Evolutionary conservation across 2,888 invertebrate species (phyloP).

Genomic region (Phortica magna): DNA sequence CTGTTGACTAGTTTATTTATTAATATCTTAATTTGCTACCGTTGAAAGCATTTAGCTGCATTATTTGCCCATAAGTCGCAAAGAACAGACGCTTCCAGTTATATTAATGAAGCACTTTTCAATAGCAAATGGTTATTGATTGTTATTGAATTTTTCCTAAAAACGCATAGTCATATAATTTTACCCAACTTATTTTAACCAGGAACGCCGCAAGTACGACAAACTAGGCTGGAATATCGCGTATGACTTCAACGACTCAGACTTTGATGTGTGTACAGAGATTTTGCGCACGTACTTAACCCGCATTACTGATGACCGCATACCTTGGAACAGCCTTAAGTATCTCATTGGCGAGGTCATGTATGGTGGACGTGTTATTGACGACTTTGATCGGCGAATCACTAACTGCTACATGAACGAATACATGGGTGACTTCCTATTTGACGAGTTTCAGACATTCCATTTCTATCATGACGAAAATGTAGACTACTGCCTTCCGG

Average conservation of each 20-base stretch:
- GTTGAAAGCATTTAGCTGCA: constrained; percentile 62
- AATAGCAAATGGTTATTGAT: constrained; percentile 64
- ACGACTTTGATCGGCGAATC: constrained; percentile 92
- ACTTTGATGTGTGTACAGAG: constrained; percentile 92
- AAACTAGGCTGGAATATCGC: constrained; percentile 97
- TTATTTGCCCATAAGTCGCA: constrained; percentile 19
- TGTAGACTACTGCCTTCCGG: constrained; percentile 89
- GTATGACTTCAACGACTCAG: constrained; percentile 96
- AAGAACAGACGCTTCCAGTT: constrained; percentile 7
- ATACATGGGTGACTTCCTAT: constrained; percentile 95
- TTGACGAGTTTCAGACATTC: constrained; percentile 94
- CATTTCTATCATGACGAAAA: constrained; percentile 88
- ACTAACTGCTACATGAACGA: constrained; percentile 94
- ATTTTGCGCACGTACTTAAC: constrained; percentile 91
- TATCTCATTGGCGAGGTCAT: constrained; percentile 96
- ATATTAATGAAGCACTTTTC: constrained; percentile 33
- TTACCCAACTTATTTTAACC: constrained; percentile 39
- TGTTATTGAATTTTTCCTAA: constrained; percentile 38
- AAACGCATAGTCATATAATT: neutral
- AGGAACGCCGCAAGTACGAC: constrained; percentile 94
- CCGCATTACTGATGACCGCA: constrained; percentile 81
- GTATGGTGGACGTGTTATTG: constrained; percentile 96
- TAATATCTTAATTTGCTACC: constrained; percentile 60
- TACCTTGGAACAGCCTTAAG: constrained; percentile 94
- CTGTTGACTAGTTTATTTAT: constrained; percentile 62